Conservation (phyloP, 2,113 vertebrate genomes). For the Anseranas semipalmata region DNA sequence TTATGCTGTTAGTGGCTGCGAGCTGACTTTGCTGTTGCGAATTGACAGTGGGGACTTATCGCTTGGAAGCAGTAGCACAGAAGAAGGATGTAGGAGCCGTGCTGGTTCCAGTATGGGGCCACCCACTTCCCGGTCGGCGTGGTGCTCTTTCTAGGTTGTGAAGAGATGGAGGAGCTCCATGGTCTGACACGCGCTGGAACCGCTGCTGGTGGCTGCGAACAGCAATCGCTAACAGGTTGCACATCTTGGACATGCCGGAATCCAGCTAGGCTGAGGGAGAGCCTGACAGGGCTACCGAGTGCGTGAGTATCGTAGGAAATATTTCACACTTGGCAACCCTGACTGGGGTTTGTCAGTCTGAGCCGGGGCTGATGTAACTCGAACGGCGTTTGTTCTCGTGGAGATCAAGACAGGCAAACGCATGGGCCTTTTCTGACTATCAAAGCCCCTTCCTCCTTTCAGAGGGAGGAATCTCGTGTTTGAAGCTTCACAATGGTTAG, state of each 20-base stretch:
- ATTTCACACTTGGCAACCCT: not conserved
- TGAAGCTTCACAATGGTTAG: not conserved
- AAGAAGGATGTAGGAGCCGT: not conserved
- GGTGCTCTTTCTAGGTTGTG: not conserved
- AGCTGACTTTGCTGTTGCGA: not conserved
- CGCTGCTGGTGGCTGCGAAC: fast-evolving
- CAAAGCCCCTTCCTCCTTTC: not conserved
- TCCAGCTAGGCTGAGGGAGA: not conserved
- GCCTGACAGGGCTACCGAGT: not conserved
- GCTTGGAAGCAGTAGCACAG: not conserved
- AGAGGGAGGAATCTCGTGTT: not conserved
- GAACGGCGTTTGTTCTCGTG: not conserved
- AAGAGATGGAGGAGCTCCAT: not conserved
- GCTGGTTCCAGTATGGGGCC: not conserved
- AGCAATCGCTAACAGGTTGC: not conserved
- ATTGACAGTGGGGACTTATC: not conserved
- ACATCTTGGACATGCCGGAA: not conserved
- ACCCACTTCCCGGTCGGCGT: not conserved
- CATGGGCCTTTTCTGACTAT: not conserved
- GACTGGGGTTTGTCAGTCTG: not conserved
- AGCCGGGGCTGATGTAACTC: not conserved
- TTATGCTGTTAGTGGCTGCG: not conserved
- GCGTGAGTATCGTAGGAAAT: not conserved
- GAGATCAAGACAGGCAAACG: not conserved
- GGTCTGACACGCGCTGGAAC: fast-evolving